A percentile compares a stretch with the other conserved stretches of the same genome.
Evolutionary conservation across 2,888 invertebrate genomes (phyloP).

Genomic region (Noctuana brunneofusca): DNA sequence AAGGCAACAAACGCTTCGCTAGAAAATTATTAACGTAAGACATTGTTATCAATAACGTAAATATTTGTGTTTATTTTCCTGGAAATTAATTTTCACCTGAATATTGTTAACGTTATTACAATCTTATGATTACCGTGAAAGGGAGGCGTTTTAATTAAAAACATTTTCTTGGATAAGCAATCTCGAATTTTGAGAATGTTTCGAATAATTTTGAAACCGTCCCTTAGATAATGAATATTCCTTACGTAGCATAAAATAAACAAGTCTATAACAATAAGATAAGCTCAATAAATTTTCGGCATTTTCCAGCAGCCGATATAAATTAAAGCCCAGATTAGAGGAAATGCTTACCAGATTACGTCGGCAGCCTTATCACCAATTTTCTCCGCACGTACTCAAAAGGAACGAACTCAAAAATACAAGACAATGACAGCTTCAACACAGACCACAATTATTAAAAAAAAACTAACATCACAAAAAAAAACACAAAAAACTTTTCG

Average conservation of each 20-base stretch:
- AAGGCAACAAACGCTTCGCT: neutral
- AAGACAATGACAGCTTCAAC: neutral
- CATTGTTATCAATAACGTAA: neutral
- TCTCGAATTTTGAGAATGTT: slow-evolving; percentile 1
- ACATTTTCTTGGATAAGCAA: neutral
- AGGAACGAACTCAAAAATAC: slow-evolving; percentile 1
- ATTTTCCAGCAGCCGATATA: slow-evolving; percentile 24
- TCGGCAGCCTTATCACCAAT: slow-evolving; percentile 17
- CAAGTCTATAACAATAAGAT: slow-evolving; percentile 10
- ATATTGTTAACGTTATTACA: neutral
- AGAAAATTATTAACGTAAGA: neutral
- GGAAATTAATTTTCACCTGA: neutral
- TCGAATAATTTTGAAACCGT: neutral
- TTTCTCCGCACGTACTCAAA: neutral
- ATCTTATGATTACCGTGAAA: neutral
- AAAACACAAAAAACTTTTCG: slow-evolving; percentile 1
- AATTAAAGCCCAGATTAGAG: slow-evolving; percentile 25
- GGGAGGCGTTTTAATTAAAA: slow-evolving; percentile 6
- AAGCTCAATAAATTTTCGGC: slow-evolving; percentile 25
- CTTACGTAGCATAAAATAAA: slow-evolving; percentile 8
- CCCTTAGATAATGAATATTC: neutral
- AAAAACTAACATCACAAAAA: neutral
- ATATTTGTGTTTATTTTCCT: neutral
- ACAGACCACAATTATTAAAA: neutral
- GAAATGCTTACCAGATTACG: slow-evolving; percentile 24